Evolutionary conservation across 2,113 vertebrate genomes (phyloP), one percentile per base, ranked within the genome.

Genomic region (Verasper variegatus): DNA sequence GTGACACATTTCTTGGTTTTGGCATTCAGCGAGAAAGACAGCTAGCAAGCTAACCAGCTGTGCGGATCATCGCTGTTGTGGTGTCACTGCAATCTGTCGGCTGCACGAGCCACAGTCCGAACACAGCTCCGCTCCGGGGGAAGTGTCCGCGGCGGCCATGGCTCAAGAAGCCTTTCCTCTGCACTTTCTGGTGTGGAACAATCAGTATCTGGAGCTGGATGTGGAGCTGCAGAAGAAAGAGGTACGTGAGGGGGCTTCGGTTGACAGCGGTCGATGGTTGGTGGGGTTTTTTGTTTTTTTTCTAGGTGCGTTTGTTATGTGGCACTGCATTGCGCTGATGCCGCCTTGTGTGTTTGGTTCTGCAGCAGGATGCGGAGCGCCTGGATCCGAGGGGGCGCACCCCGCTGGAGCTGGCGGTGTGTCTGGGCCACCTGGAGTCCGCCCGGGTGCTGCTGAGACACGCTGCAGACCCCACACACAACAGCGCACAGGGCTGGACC

Each of bases 401-500:
- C 17, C 96, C 96, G 0, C 93, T 99, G 91, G 96, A 98, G 90
- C 93, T 99, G 90, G 96, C 97, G 0, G 96, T 97, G 81, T 96
- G 96, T 69, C 94, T 98, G 78, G 97, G 97, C 57, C 96, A 98
- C 93, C 89, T 98, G 86, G 97, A 98, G 91, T 97, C 96, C 0
- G 94, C 92, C 71, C 92, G 96, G 26, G 96, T 99, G 76, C 94
- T 99, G 81, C 96, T 99, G 59, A 94, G 94, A 73, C 93, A 98
- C 93, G 93, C 95, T 13, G 95, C 95, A 49, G 96, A 97, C 47
- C 96, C 98, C 72, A 96, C 95, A 67, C 93, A 95, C 76, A 94
- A 95, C 91, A 97, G 94, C 63, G 82, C 93, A 42, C 95, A 95
- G 3, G 96, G 97, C 81, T 99, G 97, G 97, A 97, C 97, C 37